Percentiles rank a stretch among this genome's conserved stretches.
Conservation (phyloP, 2,113 vertebrate genomes). For the Plectropomus leopardus region DNA sequence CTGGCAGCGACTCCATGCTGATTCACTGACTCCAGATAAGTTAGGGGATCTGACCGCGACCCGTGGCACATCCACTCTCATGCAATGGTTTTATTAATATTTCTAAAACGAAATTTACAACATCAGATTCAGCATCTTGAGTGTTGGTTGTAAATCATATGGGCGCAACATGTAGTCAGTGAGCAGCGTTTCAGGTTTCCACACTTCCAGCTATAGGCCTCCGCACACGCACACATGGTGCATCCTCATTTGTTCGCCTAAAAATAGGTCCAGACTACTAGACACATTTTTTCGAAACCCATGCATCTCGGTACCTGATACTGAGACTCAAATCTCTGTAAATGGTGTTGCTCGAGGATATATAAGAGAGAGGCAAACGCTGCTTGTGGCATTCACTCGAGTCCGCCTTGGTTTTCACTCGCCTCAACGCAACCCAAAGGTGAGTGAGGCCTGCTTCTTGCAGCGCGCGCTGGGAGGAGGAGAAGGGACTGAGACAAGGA, state of each 20-base stretch:
- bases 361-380: slow-evolving; percentile 75
- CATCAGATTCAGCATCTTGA: slow-evolving; percentile 48
- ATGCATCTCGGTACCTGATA: slow-evolving; percentile 84
- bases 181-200: slow-evolving; percentile 65
- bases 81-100: slow-evolving; percentile 23
- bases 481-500: slow-evolving; percentile 39
- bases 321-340: slow-evolving; percentile 82
- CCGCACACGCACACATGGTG: slow-evolving; percentile 73
- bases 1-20: not conserved
- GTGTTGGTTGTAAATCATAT: slow-evolving; percentile 48
- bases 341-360: slow-evolving; percentile 83
- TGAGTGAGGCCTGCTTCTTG: slow-evolving; percentile 76
- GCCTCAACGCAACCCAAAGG: slow-evolving; percentile 85
- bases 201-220: slow-evolving; percentile 73
- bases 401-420: slow-evolving; percentile 85
- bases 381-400: slow-evolving; percentile 67
- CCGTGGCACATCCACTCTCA: not conserved
- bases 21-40: slow-evolving; percentile 1
- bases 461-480: slow-evolving; percentile 29
- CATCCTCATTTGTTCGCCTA: slow-evolving; percentile 84
- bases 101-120: slow-evolving; percentile 5
- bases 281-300: slow-evolving; percentile 87
- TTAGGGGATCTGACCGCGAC: not conserved
- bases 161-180: slow-evolving; percentile 27
- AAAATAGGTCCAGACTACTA: slow-evolving; percentile 85